phyloP scores from a whole-genome alignment of 2,113 vertebrate genomes.

The Pterocles gutturalis region DNA sequence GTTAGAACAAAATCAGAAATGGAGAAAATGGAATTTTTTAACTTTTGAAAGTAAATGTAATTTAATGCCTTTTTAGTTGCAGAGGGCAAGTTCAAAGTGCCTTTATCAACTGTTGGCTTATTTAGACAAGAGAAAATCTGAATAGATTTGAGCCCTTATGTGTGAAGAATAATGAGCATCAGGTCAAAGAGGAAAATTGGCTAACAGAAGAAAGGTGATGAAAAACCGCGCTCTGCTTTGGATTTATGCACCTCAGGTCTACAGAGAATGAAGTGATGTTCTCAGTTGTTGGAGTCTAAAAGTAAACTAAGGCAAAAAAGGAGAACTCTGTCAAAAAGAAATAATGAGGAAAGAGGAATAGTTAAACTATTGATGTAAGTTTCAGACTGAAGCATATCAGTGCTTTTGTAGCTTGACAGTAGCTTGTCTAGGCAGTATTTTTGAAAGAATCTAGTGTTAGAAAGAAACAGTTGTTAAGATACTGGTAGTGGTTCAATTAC shows the following conservation, averaged over 20 bases:
- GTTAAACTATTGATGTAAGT: neutral
- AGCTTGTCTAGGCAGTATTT: neutral
- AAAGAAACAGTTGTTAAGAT: neutral
- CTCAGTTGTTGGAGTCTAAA: neutral
- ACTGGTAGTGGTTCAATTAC: neutral
- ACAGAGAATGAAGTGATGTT: neutral
- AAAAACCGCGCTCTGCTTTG: neutral
- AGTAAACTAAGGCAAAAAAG: neutral
- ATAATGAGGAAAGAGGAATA: neutral
- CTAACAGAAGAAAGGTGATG: neutral
- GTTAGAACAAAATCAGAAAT: neutral
- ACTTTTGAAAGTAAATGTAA: neutral
- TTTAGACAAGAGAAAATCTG: neutral
- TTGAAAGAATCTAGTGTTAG: neutral
- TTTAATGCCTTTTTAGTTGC: neutral
- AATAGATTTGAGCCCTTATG: neutral
- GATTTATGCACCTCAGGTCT: neutral
- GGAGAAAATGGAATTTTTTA: neutral
- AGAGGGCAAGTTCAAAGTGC: neutral
- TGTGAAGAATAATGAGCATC: neutral
- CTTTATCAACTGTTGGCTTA: neutral
- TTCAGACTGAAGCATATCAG: neutral
- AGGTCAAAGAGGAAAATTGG: neutral
- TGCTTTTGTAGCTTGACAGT: neutral
- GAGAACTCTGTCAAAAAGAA: neutral